phyloP scores from a whole-genome alignment of 1,140 invertebrate species.

The Holotrichia oblita region DNA sequence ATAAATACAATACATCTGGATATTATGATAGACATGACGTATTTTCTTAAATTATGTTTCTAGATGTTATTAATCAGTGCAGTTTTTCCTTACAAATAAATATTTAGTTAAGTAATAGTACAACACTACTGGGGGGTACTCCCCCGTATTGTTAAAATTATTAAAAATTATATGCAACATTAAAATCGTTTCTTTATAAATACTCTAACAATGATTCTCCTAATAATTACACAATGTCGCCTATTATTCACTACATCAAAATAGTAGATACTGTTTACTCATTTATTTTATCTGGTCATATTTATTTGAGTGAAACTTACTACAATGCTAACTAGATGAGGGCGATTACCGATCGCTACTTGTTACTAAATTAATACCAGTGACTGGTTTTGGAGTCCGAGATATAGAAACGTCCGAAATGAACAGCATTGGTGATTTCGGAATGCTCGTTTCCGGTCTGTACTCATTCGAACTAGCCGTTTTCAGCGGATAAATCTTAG shows the following conservation, averaged over 20 bases:
- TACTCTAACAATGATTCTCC: neutral
- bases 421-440: conserved; percentile 68
- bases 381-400: conserved; percentile 65
- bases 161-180: neutral
- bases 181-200: neutral
- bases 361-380: conserved; percentile 58
- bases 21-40: too few relatives aligned
- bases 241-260: conserved; percentile 19
- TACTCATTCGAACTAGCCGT: conserved; percentile 67
- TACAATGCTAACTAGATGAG: conserved; percentile 63
- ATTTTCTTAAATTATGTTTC: too few relatives aligned
- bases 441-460: conserved; percentile 69
- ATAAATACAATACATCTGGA: too few relatives aligned
- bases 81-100: too few relatives aligned
- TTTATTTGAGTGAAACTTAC: conserved; percentile 43
- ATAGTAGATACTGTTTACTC: conserved; percentile 37
- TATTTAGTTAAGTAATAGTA: too few relatives aligned
- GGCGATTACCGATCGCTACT: conserved; percentile 60
- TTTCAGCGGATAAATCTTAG: conserved; percentile 57
- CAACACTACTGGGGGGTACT: too few relatives aligned
- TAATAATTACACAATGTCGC: neutral
- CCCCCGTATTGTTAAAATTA: neutral
- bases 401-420: conserved; percentile 71
- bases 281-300: conserved; percentile 16
- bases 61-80: too few relatives aligned